Percentiles rank a stretch among this genome's conserved stretches.
phyloP scores from a whole-genome alignment of 1,140 invertebrate genomes.

The Apis mellifera region Amel_HAv3.1 CM009935.2:4412501-4413000 shows the following conservation, averaged over 20 bases:
- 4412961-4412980: neutral
- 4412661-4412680: conserved; percentile 9
- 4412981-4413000: neutral
- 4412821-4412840: conserved; percentile 62
- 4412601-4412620: neutral
- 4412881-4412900: conserved; percentile 51
- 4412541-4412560: neutral
- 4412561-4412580: neutral
- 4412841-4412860: conserved; percentile 66
- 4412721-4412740: conserved; percentile 50
- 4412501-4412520: no score
- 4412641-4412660: conserved; percentile 1
- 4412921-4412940: conserved; percentile 21
- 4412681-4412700: conserved; percentile 8
- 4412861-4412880: conserved; percentile 62
- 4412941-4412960: neutral
- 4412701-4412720: conserved; percentile 21
- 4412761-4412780: conserved; percentile 28
- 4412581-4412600: neutral
- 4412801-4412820: conserved; percentile 17
- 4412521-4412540: no score
- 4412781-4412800: conserved; percentile 11
- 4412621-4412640: neutral
- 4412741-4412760: conserved; percentile 46
- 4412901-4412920: conserved; percentile 21